Conservation (phyloP, 2,797 vertebrate genomes). For the Danio jaintianensis region DNA sequence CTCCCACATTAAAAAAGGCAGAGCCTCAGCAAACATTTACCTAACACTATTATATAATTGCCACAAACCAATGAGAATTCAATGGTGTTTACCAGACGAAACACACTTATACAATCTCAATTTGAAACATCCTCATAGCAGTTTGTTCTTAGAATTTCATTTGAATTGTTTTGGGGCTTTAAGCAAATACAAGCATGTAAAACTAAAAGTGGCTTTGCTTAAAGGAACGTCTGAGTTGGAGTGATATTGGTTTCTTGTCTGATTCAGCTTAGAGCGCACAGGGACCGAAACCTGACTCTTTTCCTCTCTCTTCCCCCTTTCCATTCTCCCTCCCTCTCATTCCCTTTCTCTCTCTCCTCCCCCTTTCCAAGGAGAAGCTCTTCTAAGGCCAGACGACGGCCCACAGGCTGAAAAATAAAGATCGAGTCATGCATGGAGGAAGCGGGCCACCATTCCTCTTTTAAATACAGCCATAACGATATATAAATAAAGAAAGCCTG, state of each 20-base stretch:
- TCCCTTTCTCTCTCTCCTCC: slow-evolving; percentile 2
- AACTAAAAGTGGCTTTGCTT: slow-evolving; percentile 14
- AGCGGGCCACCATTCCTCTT: slow-evolving; percentile 31
- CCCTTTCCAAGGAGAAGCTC: slow-evolving; percentile 26
- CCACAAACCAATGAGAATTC: no score
- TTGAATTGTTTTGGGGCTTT: slow-evolving; percentile 5
- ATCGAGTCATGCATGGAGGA: slow-evolving; percentile 27
- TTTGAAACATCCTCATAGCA: no score
- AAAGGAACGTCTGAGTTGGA: slow-evolving; percentile 11
- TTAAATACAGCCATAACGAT: slow-evolving; percentile 49
- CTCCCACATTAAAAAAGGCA: no score
- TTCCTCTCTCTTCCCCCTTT: slow-evolving; percentile 24
- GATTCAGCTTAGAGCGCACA: slow-evolving; percentile 35
- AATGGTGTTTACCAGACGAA: no score
- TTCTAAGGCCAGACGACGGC: slow-evolving; percentile 35
- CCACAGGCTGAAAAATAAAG: slow-evolving; percentile 39
- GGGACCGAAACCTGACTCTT: slow-evolving; percentile 51
- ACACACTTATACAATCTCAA: no score
- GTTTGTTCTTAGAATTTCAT: background rate
- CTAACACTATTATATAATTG: no score
- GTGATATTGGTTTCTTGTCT: slow-evolving; percentile 34
- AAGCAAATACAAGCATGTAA: background rate
- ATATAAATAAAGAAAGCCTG: slow-evolving; percentile 57
- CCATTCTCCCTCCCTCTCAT: slow-evolving; percentile 21
- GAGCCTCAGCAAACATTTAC: no score